These are phyloP conservation scores for Sycophila texana DNA, from an alignment of 2,888 invertebrate genomes.

Conservation along the genomic window DNA sequence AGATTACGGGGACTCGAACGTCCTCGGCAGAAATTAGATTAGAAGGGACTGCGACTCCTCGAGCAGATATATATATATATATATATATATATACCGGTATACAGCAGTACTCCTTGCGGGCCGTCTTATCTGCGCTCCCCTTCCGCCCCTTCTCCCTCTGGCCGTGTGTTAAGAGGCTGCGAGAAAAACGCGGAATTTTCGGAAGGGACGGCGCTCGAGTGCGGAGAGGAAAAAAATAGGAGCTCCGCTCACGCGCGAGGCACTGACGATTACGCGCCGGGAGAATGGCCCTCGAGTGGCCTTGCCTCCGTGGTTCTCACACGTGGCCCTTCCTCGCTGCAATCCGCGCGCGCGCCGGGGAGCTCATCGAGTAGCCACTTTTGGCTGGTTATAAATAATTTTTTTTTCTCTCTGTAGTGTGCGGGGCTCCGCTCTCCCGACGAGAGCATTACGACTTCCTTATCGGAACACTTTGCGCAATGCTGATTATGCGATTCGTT, in stretches of 20 bases:
- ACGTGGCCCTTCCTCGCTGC: background rate
- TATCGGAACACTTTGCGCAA: slow-evolving; percentile 1
- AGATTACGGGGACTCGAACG: slow-evolving; percentile 55
- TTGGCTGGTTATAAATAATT: slow-evolving; percentile 11
- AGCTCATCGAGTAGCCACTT: background rate
- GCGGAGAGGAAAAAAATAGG: slow-evolving; percentile 19
- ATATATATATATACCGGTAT: background rate
- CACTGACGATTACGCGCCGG: slow-evolving; percentile 37
- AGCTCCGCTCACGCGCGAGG: background rate
- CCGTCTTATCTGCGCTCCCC: slow-evolving; percentile 2
- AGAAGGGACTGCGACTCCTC: slow-evolving; percentile 40
- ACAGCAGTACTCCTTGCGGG: slow-evolving; percentile 7
- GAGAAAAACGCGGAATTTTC: slow-evolving; percentile 17
- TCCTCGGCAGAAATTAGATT: slow-evolving; percentile 56
- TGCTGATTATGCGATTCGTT: too few species aligned
- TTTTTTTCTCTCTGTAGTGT: background rate
- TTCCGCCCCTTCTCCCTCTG: background rate
- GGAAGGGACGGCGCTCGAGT: background rate
- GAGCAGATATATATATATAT: background rate
- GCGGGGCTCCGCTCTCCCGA: background rate
- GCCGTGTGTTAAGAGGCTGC: slow-evolving; percentile 25
- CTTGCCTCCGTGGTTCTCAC: background rate
- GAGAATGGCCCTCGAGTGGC: slow-evolving; percentile 11
- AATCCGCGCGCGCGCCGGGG: background rate
- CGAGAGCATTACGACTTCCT: background rate